A percentile compares a stretch with the other conserved stretches of the same genome.
These are phyloP conservation scores for Synergus gifuensis DNA, from an alignment of 2,888 invertebrate genomes.

Conservation along the genomic window DNA sequence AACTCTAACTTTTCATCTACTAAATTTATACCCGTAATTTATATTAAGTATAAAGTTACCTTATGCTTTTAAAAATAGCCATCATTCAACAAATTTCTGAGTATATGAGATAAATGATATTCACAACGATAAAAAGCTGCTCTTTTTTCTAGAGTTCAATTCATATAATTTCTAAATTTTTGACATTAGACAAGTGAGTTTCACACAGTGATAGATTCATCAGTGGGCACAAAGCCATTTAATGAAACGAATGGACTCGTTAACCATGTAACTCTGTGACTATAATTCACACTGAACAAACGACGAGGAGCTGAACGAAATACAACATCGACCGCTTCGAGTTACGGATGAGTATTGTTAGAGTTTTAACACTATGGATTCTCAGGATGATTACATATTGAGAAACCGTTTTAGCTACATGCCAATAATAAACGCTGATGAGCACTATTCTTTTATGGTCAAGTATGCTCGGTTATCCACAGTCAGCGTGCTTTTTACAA, in stretches of 20 bases:
- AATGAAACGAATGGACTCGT: background rate
- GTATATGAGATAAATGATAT: background rate
- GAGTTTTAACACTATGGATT: background rate
- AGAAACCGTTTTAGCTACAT: constrained; percentile 15
- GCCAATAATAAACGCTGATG: constrained; percentile 20
- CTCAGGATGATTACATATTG: background rate
- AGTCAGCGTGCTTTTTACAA: constrained; percentile 23
- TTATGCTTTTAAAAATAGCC: constrained; percentile 3
- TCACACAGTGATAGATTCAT: background rate
- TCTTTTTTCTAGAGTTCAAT: background rate
- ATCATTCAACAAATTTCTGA: background rate
- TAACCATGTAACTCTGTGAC: no score
- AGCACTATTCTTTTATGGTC: constrained; percentile 14
- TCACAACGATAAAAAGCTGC: background rate
- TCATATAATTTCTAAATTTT: background rate
- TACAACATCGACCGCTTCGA: no score
- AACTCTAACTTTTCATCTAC: constrained; percentile 27
- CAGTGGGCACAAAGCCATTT: background rate
- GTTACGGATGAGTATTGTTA: background rate
- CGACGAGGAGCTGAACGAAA: no score
- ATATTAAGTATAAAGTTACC: background rate
- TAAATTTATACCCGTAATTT: constrained; percentile 23
- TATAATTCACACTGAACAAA: no score
- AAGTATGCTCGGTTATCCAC: constrained; percentile 22
- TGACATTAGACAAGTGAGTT: background rate